Base-by-base conservation (phyloP, 2,797 vertebrate genomes). In the Lepus oiostolus region DNA sequence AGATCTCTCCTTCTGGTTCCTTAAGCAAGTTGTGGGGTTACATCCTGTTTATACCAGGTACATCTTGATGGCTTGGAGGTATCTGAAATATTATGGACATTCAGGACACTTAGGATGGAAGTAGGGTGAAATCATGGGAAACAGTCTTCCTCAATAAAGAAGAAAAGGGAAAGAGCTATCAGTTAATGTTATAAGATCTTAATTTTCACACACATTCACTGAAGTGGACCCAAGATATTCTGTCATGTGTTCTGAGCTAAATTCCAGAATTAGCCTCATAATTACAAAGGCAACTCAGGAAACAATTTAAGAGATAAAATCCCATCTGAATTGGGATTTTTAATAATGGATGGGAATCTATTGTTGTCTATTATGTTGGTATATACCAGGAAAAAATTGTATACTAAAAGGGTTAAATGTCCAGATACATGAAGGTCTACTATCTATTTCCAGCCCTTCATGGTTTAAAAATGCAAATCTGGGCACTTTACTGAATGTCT, bases 211-310 rank as follows among this genome's bases (percentile, higher is more conserved):
- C 50, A 68, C 30, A 91, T 8, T 68, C 10, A 28, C 16, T 75
- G 63, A 83, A 38, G 14, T n/a, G 10, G 68, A 17, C 24, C 24
- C 77, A 28, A 76, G 14, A 35, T 47, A 71, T 4, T 0, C 16
- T 68, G 6, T 16, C 19, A 19, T 47, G 8, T n/a, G 7, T 91
- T 83, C 77, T 42, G 5, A 94, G 75, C 65, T 74, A 88, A 93
- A 82, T 47, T 88, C n/a, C 47, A 91, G 60, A 89, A 86, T 84
- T 68, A 76, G 62, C 60, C 5, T 90, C 30, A 75, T 52, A 52
- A 6, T 52, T 89, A 82, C 71, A 63, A 76, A 83, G 42, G 11
- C 74, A 67, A 81, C 47, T 22, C 58, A 77, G 90, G 74, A 90
- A 74, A 35, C 63, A 88, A 35, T 21, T 9, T 52, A 75, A 80